Percentiles rank a stretch among this genome's conserved stretches.
These are phyloP conservation scores for Nomada fabriciana DNA, from an alignment of 2,888 invertebrate genomes.

Conservation along the genomic window DNA sequence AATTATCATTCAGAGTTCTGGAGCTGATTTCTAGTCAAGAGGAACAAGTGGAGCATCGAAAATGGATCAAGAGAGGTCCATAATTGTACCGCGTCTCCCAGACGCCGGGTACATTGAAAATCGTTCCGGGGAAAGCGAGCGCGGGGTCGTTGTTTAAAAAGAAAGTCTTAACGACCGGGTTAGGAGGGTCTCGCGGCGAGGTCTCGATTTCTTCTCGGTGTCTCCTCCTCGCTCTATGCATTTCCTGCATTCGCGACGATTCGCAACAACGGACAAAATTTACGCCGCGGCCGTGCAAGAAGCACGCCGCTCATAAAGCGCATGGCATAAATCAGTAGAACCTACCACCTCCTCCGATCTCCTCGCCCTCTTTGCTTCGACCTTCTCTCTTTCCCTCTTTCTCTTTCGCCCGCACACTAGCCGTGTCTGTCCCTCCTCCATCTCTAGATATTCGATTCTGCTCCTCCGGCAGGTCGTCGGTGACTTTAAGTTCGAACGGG, in stretches of 20 bases:
- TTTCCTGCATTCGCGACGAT: conserved; percentile 51
- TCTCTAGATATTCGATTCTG: conserved; percentile 57
- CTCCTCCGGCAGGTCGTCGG: conserved; percentile 50
- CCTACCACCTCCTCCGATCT: conserved; percentile 61
- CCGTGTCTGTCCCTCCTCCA: conserved; percentile 16
- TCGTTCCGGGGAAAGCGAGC: conserved; percentile 35
- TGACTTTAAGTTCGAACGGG: conserved; percentile 73
- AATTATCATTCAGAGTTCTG: too few species aligned
- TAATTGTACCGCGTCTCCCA: conserved; percentile 9
- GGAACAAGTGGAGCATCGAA: background rate
- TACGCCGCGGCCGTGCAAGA: conserved; percentile 62
- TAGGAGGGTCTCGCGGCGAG: conserved; percentile 18
- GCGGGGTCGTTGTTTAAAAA: conserved; percentile 27
- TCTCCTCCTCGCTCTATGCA: conserved; percentile 22
- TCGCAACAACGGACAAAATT: conserved; percentile 71
- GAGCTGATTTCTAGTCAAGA: too few species aligned
- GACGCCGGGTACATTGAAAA: conserved; percentile 14
- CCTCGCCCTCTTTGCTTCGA: conserved; percentile 44
- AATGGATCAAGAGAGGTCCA: conserved; percentile 6
- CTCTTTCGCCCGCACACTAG: conserved; percentile 14
- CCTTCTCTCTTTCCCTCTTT: conserved; percentile 23
- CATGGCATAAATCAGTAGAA: conserved; percentile 77
- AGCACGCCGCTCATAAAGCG: conserved; percentile 77
- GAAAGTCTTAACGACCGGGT: conserved; percentile 26
- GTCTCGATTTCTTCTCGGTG: conserved; percentile 32